Evolutionary conservation across 2,888 invertebrate species (phyloP).

Genomic region (Mesopsocus fuscifrons): DNA sequence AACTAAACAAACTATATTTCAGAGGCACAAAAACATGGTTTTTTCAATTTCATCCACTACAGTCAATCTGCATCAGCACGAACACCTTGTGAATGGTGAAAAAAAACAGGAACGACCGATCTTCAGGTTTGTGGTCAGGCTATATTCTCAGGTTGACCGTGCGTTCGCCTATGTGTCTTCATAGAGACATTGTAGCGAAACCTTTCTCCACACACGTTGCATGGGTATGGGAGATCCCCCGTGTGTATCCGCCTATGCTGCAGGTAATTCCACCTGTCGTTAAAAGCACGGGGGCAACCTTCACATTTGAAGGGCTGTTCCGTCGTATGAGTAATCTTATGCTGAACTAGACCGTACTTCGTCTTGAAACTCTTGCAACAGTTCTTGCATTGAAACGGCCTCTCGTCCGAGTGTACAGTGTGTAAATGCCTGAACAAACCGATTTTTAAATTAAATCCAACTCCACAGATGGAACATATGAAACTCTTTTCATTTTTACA

Average conservation of each 20-base stretch:
- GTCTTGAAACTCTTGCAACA: neutral
- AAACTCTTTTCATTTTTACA: too few relatives aligned
- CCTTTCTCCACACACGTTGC: neutral
- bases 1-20: too few relatives aligned
- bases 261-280: constrained; percentile 3
- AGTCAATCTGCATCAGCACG: too few relatives aligned
- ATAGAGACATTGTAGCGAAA: constrained; percentile 1
- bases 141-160: too few relatives aligned
- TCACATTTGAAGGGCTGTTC: neutral
- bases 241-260: constrained; percentile 1
- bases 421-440: neutral
- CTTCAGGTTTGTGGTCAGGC: too few relatives aligned
- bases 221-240: neutral
- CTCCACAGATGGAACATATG: too few relatives aligned
- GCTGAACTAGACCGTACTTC: constrained; percentile 1
- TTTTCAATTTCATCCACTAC: too few relatives aligned
- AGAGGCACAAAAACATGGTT: too few relatives aligned
- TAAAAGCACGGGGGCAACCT: neutral
- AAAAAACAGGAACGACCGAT: too few relatives aligned
- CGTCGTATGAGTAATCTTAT: constrained; percentile 1
- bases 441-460: too few relatives aligned
- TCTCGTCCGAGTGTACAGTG: neutral
- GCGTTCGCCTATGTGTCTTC: neutral
- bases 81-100: too few relatives aligned
- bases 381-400: neutral